These are phyloP conservation scores for Zosterops japonicus DNA, from an alignment of 2,113 vertebrate species.

Conservation along the genomic window DNA sequence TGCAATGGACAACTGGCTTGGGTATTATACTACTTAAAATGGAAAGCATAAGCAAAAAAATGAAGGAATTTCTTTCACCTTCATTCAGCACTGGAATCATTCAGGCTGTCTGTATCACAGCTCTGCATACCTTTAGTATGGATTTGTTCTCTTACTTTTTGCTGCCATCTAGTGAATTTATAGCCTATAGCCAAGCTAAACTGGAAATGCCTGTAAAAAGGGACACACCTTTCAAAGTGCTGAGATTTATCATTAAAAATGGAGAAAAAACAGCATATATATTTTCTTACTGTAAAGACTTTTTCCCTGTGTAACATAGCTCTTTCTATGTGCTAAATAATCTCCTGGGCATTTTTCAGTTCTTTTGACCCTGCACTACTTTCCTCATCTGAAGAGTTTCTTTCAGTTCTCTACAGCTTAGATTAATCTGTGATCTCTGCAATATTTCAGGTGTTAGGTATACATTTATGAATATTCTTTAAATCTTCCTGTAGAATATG, in stretches of 20 bases:
- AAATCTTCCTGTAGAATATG: neutral
- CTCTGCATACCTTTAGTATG: neutral
- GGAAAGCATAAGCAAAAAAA: conserved; percentile 10
- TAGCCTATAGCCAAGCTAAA: neutral
- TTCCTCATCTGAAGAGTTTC: neutral
- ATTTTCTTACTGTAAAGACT: neutral
- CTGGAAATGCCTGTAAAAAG: neutral
- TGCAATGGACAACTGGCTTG: neutral
- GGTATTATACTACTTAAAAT: neutral
- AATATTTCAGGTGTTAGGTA: neutral
- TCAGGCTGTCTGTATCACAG: neutral
- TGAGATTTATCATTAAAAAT: neutral
- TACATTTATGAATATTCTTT: neutral
- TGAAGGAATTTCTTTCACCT: conserved; percentile 10
- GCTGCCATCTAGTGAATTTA: conserved; percentile 73
- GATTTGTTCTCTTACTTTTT: conserved; percentile 66
- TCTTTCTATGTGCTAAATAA: neutral
- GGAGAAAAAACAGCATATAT: neutral
- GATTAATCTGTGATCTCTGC: neutral
- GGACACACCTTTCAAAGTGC: neutral
- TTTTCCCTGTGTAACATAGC: neutral
- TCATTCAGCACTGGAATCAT: neutral
- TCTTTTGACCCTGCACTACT: neutral
- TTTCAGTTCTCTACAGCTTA: neutral
- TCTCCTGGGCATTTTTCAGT: neutral